phyloP scores from a whole-genome alignment of 2,113 vertebrate genomes.

The Aramus guarauna region DNA sequence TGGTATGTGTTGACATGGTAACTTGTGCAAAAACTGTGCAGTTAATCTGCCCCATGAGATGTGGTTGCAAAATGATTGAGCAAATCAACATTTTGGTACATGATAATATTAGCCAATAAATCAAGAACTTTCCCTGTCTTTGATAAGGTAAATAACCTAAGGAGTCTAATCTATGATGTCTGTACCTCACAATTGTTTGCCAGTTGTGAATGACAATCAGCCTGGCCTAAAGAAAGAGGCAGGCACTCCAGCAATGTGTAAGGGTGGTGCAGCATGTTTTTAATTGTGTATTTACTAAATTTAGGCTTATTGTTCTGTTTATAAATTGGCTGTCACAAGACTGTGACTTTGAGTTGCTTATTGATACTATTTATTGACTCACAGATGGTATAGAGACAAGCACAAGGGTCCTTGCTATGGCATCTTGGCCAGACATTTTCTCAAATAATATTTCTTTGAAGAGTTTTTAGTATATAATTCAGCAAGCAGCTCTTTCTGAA shows the following conservation, averaged over 20 bases:
- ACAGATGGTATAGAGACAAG: neutral
- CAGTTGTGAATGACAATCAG: neutral
- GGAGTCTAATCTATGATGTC: neutral
- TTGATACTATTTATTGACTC: neutral
- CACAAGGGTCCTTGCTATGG: neutral
- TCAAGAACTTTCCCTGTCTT: neutral
- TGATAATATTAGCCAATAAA: neutral
- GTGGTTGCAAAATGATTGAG: neutral
- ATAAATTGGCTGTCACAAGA: neutral
- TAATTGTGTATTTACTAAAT: neutral
- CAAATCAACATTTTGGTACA: neutral
- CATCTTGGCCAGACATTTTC: neutral
- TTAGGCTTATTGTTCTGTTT: neutral
- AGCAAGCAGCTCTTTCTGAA: rapidly evolving
- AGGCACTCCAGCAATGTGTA: neutral
- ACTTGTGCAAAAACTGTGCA: neutral
- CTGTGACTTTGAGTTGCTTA: neutral
- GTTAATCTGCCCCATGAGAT: neutral
- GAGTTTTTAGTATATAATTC: neutral
- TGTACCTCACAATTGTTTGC: neutral
- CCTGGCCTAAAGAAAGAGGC: neutral
- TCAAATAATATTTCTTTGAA: neutral
- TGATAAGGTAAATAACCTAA: neutral
- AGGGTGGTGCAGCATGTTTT: neutral
- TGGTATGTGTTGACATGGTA: neutral